phyloP scores from a whole-genome alignment of 2,797 vertebrate species.

The Coreius guichenoti region DNA sequence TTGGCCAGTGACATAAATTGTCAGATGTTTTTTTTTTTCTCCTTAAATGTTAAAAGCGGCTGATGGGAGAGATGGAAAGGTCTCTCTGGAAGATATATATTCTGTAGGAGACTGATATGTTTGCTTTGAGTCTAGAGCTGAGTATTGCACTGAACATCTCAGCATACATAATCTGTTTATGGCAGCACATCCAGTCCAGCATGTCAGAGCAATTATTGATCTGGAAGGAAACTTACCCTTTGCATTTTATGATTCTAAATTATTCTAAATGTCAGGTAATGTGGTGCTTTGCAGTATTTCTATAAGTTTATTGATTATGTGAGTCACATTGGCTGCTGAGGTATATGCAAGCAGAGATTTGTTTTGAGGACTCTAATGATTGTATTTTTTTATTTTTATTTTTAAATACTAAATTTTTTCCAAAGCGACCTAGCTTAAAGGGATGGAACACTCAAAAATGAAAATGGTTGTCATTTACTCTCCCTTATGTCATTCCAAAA shows the following conservation, averaged over 20 bases:
- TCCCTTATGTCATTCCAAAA: neutral
- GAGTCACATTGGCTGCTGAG: neutral
- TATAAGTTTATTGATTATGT: neutral
- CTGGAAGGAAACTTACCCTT: neutral
- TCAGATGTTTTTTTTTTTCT: neutral
- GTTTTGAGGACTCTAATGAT: neutral
- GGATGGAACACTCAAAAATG: neutral
- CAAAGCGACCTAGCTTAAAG: neutral
- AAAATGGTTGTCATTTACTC: neutral
- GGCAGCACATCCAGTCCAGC: neutral
- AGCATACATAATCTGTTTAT: slow-evolving; percentile 17
- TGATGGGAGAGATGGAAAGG: neutral
- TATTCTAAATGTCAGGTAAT: neutral
- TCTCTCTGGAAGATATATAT: slow-evolving; percentile 1
- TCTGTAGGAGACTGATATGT: neutral
- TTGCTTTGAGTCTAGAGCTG: neutral
- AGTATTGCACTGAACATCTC: neutral
- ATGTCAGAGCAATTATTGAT: slow-evolving; percentile 27
- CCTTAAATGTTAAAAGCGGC: neutral
- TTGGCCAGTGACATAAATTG: neutral
- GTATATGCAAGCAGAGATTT: neutral
- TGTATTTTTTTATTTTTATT: neutral
- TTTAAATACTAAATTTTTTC: neutral
- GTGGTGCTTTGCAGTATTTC: neutral
- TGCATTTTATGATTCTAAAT: slow-evolving; percentile 3